Base-by-base conservation (phyloP, 1,140 invertebrate genomes). In the Chrysopa pallens region DNA sequence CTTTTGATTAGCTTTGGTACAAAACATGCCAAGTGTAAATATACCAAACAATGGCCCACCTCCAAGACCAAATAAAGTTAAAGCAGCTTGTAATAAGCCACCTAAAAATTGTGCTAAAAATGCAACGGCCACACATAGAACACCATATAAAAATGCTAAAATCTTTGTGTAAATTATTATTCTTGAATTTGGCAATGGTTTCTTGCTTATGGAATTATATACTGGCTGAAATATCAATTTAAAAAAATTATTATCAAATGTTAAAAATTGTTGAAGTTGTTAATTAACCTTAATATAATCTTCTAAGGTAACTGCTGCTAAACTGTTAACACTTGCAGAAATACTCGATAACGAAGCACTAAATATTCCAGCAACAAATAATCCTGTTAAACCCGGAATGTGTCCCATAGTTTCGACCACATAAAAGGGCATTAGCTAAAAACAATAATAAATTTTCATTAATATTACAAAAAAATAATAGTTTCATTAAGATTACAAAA, bases 241-340 rank as follows among this genome's bases (percentile, higher is more conserved):
- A 45, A 29, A 33, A 8, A 35, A 40, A 38, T 42, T 36, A 29
- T 12, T 35, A 23, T 31, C 38, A 23, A 35, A 11, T 33, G 15
- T 41, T 29, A 17, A 14, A 6, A 6, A 38, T 14, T 12, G 15
- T 14, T 31, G 12, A 11, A 33, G 9, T 11, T 8, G n/a, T 36
- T 12, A 39, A 47, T 17, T 44, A 52, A 57, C 56, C 54, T 77
- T 77, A 2, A 84, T 57, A 52, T 85, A 86, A 62, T 91, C 87
- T 53, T 87, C 80, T 42, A 88, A 67, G 1, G 82, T 86, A n/a
- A 91, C 83, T 9, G 86, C 85, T 9, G 87, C 78, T 14, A 91
- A 62, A 8, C 85, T 84, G 60, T 90, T 91, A 28, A 89, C 62
- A 15, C 80, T 72, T 7, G 86, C 85, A 0, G 85, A 90, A 36